Percentiles rank a stretch among this genome's conserved stretches.
These are phyloP conservation scores for Apistogramma diplotaenia DNA, from an alignment of 2,113 vertebrate species.

Conservation along the genomic window DNA sequence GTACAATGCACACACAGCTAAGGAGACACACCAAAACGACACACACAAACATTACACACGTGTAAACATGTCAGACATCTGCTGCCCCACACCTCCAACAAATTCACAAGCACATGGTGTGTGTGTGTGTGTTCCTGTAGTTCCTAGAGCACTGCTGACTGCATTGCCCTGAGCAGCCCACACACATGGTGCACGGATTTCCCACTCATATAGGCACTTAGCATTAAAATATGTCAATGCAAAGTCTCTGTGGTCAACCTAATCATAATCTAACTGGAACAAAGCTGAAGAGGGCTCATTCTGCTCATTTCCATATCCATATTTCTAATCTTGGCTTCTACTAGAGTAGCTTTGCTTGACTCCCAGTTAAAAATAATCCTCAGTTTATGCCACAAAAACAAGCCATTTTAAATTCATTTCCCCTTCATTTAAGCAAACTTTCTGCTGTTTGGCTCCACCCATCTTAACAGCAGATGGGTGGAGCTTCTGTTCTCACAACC, in stretches of 20 bases:
- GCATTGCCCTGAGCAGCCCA: neutral
- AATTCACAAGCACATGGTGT: neutral
- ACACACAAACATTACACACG: neutral
- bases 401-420: too few relatives aligned
- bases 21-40: neutral
- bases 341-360: neutral
- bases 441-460: too few relatives aligned
- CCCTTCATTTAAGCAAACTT: too few relatives aligned
- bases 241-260: neutral
- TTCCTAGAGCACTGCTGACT: constrained; percentile 36
- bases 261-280: neutral
- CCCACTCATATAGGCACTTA: constrained; percentile 11
- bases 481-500: too few relatives aligned
- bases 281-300: neutral
- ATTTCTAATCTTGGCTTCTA: neutral
- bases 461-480: too few relatives aligned
- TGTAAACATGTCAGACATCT: constrained; percentile 19
- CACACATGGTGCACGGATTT: constrained; percentile 1
- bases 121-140: constrained; percentile 7
- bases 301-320: neutral
- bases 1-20: neutral
- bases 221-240: neutral
- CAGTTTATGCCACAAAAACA: too few relatives aligned
- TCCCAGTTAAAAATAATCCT: neutral
- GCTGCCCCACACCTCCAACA: neutral